phyloP scores from a whole-genome alignment of 2,888 invertebrate species.

The Tipula unca region DNA sequence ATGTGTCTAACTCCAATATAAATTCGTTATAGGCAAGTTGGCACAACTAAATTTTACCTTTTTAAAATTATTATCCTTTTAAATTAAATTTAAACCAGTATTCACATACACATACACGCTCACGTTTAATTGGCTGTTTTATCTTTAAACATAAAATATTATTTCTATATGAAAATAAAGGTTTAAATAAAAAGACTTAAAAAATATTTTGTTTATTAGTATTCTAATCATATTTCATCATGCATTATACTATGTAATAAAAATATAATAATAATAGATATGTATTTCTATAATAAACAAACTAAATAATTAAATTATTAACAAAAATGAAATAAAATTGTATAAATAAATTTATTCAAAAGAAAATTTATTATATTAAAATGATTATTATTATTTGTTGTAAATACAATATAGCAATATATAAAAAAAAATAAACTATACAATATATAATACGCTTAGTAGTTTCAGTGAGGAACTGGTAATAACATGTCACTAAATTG shows the following conservation, averaged over 20 bases:
- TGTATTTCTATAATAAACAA: background rate
- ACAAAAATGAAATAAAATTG: background rate
- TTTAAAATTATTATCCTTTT: background rate
- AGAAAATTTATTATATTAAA: background rate
- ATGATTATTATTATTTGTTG: background rate
- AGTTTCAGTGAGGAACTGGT: no score
- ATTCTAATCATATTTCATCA: background rate
- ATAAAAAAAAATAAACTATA: background rate
- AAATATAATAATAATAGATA: background rate
- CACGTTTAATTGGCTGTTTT: background rate
- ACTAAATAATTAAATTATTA: background rate
- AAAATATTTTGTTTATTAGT: background rate
- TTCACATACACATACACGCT: background rate
- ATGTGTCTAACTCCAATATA: background rate
- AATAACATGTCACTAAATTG: no score
- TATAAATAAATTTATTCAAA: background rate
- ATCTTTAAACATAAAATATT: background rate
- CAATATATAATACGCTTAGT: no score
- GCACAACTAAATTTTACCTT: background rate
- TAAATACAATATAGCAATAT: background rate
- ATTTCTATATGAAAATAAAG: background rate
- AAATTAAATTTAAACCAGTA: background rate
- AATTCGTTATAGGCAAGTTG: background rate
- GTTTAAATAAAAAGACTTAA: background rate
- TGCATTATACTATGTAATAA: background rate